A percentile compares a stretch with the other conserved stretches of the same genome.
phyloP scores from a whole-genome alignment of 2,113 vertebrate genomes.

The Sturnira hondurensis region DNA sequence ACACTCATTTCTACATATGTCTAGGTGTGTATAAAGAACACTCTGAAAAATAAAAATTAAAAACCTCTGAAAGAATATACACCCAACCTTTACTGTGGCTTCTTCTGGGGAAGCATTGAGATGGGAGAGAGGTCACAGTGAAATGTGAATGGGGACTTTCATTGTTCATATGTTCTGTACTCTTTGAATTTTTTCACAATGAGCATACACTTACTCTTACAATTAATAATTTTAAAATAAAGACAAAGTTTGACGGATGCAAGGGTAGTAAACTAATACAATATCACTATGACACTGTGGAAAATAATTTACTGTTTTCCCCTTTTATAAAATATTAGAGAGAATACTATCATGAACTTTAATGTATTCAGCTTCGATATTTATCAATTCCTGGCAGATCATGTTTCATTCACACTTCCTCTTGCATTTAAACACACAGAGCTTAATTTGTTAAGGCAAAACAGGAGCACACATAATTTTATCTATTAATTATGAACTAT shows the following conservation, averaged over 20 bases:
- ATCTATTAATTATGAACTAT: neutral
- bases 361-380: neutral
- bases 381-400: neutral
- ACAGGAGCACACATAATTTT: neutral
- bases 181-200: neutral
- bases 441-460: slow-evolving; percentile 11
- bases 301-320: slow-evolving; percentile 21
- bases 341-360: neutral
- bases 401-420: neutral
- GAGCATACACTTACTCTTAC: neutral
- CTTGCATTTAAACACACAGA: neutral
- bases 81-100: neutral
- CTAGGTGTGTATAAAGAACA: neutral
- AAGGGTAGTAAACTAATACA: neutral
- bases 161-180: neutral
- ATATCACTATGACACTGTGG: neutral
- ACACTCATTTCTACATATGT: neutral
- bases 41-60: neutral
- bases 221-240: slow-evolving; percentile 26
- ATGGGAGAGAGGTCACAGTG: neutral
- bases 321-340: neutral
- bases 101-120: neutral
- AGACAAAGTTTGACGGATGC: neutral
- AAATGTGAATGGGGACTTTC: neutral
- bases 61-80: neutral